Conservation (phyloP, 2,113 vertebrate species). For the Lagenorhynchus albirostris region DNA sequence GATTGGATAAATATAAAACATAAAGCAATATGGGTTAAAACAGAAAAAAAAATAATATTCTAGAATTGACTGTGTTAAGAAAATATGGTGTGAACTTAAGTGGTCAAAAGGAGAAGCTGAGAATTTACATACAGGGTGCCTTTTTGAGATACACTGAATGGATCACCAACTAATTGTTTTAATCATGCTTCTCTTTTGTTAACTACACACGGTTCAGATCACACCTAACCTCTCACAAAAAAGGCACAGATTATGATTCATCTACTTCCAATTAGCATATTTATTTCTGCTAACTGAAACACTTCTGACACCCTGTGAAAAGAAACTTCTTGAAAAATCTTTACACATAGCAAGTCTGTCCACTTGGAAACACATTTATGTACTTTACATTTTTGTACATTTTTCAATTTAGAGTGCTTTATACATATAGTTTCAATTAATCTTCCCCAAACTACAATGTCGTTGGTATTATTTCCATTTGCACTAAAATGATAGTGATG, state of each 20-base stretch:
- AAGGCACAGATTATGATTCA: slow-evolving; percentile 55
- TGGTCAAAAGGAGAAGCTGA: not conserved
- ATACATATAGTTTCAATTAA: slow-evolving; percentile 58
- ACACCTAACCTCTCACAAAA: slow-evolving; percentile 46
- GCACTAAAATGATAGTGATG: not conserved
- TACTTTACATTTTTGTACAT: slow-evolving; percentile 47
- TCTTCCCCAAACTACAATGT: not conserved
- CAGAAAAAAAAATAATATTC: not conserved
- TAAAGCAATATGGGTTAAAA: not conserved
- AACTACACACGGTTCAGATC: slow-evolving; percentile 37
- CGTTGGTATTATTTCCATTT: not conserved
- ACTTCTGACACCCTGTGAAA: slow-evolving; percentile 69
- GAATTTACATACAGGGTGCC: not conserved
- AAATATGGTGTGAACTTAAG: not conserved
- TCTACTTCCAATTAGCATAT: slow-evolving; percentile 68
- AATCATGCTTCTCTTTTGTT: slow-evolving; percentile 40
- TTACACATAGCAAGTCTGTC: slow-evolving; percentile 64
- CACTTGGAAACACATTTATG: slow-evolving; percentile 62
- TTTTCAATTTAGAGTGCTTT: slow-evolving; percentile 61
- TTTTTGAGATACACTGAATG: not conserved
- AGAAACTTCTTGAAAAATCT: slow-evolving; percentile 69
- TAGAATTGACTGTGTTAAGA: not conserved
- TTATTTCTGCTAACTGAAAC: slow-evolving; percentile 64
- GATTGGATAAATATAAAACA: not conserved
- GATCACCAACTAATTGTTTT: slow-evolving; percentile 42